Percentiles rank a stretch among this genome's conserved stretches.
These are phyloP conservation scores for Cremastobaeus sp. DNA, from an alignment of 2,888 invertebrate genomes.

Conservation along the genomic window DNA sequence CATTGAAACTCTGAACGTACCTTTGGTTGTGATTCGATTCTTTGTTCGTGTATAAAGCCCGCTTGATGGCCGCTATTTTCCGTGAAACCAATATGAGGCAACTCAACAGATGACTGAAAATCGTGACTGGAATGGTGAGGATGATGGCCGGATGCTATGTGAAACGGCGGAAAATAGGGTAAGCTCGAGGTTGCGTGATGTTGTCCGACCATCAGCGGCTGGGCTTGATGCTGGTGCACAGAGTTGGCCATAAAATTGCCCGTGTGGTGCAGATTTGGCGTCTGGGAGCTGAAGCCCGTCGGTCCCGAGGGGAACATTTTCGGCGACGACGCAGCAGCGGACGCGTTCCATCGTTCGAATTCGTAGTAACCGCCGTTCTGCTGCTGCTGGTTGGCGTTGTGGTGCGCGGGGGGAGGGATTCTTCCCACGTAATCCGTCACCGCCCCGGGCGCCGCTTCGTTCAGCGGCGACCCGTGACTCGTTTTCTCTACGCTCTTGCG, in stretches of 20 bases:
- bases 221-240: slow-evolving; percentile 80
- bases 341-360: slow-evolving; percentile 89
- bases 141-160: slow-evolving; percentile 80
- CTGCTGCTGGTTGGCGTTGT: slow-evolving; percentile 80
- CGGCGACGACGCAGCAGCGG: slow-evolving; percentile 81
- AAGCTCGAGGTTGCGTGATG: slow-evolving; percentile 82
- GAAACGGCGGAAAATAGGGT: slow-evolving; percentile 88
- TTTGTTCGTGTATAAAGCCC: slow-evolving; percentile 69
- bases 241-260: slow-evolving; percentile 76
- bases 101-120: slow-evolving; percentile 83
- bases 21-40: slow-evolving; percentile 87
- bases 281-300: slow-evolving; percentile 81
- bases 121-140: slow-evolving; percentile 83
- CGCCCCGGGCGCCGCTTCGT: slow-evolving; percentile 79
- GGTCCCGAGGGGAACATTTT: slow-evolving; percentile 84
- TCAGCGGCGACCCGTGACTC: slow-evolving; percentile 78
- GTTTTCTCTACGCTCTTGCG: slow-evolving; percentile 83
- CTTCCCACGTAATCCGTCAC: slow-evolving; percentile 80
- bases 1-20: slow-evolving; percentile 2
- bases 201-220: slow-evolving; percentile 84
- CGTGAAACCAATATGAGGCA: slow-evolving; percentile 80
- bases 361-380: slow-evolving; percentile 83
- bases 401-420: slow-evolving; percentile 87
- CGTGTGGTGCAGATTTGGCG: slow-evolving; percentile 80
- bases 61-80: slow-evolving; percentile 60